Base-by-base conservation (phyloP, 2,888 invertebrate species). In the Julus scandinavius region DNA sequence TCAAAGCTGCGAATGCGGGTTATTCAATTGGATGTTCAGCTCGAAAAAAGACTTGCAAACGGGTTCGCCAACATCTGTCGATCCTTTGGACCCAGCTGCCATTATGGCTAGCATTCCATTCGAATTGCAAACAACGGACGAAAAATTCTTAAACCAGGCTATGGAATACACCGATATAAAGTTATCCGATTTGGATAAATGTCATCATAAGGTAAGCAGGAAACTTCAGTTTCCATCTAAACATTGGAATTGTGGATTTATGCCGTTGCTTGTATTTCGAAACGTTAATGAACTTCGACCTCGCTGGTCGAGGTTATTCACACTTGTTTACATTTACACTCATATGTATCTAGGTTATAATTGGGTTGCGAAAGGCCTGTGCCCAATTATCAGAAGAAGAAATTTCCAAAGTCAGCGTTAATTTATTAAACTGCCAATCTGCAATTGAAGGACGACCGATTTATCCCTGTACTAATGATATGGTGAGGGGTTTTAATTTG, bases 341-440 rank as follows among this genome's bases (percentile, higher is more conserved):
- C 7, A n/a, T 63, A 6, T 63, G n/a, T 20, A 15, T n/a, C 20
- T 15, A 85, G 94, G 94, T 95, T 38, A 93, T 95, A 1, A 92
- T 95, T 90, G 94, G 93, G 91, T 92, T 95, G 87, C 93, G 93
- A 91, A 93, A 93, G 54, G 93, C 94, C 87, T 95, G 95, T 91
- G 92, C 93, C 88, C 93, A 93, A 83, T 93, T 95, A 92, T 93
- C 94, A 45, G 95, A 95, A 90, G 95, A 95, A 90, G 94, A 95
- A 89, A 91, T 95, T 45, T 94, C 94, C 0, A 95, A 95, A 92
- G 91, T 95, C 89, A 94, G 95, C 84, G 95, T 95, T 20, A 94
- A 94, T 91, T 92, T 95, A 54, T 92, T 95, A 85, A 95, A 95
- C 91, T 95, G 95, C 91, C 95, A 95, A 91, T 94, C 94, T 0